Percentiles rank a stretch among this genome's conserved stretches.
Conservation (phyloP, 2,888 invertebrate genomes). For the Charanyca ferruginea region DNA sequence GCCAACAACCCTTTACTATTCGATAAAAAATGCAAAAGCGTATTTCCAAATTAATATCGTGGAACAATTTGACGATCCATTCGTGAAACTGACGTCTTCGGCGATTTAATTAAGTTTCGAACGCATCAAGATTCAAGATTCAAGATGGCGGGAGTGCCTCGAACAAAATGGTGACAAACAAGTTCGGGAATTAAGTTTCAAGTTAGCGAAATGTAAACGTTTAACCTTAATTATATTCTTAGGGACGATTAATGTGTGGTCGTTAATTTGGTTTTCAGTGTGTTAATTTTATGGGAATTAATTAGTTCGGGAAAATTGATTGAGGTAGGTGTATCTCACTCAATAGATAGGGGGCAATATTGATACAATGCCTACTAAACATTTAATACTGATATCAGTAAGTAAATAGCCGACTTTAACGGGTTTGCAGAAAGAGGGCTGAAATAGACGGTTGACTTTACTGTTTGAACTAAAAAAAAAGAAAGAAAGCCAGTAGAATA, state of each 20-base stretch:
- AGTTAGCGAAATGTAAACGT: slow-evolving; percentile 50
- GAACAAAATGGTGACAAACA: slow-evolving; percentile 63
- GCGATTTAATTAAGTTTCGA: slow-evolving; percentile 86
- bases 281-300: slow-evolving; percentile 37
- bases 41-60: slow-evolving; percentile 74
- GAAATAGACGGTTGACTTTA: slow-evolving; percentile 14
- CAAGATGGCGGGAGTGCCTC: slow-evolving; percentile 57
- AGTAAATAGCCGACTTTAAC: not conserved
- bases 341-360: slow-evolving; percentile 18
- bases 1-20: slow-evolving; percentile 33
- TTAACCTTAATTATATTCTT: slow-evolving; percentile 56
- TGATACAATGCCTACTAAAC: not conserved
- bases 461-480: slow-evolving; percentile 25
- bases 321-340: not conserved
- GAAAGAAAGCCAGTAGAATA: slow-evolving; percentile 24
- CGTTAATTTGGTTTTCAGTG: slow-evolving; percentile 44
- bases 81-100: slow-evolving; percentile 73
- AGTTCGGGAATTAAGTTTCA: slow-evolving; percentile 51
- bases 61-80: slow-evolving; percentile 78
- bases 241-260: slow-evolving; percentile 37
- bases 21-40: slow-evolving; percentile 50
- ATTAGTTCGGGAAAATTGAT: slow-evolving; percentile 20
- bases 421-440: not conserved
- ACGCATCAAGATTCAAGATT: slow-evolving; percentile 69
- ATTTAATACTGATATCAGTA: not conserved